Evolutionary conservation across 2,113 vertebrate genomes (phyloP).

Genomic region (Archocentrus centrarchus): DNA sequence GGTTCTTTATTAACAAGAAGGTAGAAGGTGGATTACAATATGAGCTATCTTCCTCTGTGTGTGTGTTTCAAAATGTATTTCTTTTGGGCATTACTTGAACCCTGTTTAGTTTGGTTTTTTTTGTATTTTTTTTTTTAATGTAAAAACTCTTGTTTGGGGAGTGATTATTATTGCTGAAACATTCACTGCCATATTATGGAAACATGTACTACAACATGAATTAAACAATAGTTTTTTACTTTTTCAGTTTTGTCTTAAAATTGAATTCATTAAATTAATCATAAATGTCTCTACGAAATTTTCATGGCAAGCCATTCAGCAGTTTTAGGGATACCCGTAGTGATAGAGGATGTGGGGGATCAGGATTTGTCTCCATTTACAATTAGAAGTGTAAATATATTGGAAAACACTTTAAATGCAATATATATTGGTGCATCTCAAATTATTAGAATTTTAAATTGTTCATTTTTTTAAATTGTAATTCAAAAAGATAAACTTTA

Average conservation of each 20-base stretch:
- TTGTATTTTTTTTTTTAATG: conserved; percentile 32
- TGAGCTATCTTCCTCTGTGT: conserved; percentile 56
- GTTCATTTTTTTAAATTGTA: background rate
- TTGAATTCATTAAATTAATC: background rate
- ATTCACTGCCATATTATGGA: conserved; percentile 93
- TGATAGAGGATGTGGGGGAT: background rate
- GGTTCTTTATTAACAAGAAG: conserved; percentile 59
- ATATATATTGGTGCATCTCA: background rate
- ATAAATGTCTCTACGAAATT: background rate
- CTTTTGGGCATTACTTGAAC: conserved; percentile 85
- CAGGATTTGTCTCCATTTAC: background rate
- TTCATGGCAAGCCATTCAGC: background rate
- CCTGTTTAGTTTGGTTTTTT: conserved; percentile 80
- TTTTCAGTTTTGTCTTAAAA: conserved; percentile 84
- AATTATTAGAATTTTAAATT: background rate
- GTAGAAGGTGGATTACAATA: conserved; percentile 52
- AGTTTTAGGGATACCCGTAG: background rate
- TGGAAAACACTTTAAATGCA: background rate
- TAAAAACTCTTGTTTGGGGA: conserved; percentile 87
- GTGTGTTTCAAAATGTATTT: conserved; percentile 68
- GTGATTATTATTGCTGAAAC: conserved; percentile 86
- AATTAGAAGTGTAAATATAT: background rate
- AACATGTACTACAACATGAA: conserved; percentile 92
- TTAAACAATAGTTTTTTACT: conserved; percentile 99
- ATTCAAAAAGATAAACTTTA: background rate